Evolutionary conservation across 1,140 invertebrate genomes (phyloP), one percentile per base, ranked within the genome.

Genomic region (Drosophila rufa): DNA sequence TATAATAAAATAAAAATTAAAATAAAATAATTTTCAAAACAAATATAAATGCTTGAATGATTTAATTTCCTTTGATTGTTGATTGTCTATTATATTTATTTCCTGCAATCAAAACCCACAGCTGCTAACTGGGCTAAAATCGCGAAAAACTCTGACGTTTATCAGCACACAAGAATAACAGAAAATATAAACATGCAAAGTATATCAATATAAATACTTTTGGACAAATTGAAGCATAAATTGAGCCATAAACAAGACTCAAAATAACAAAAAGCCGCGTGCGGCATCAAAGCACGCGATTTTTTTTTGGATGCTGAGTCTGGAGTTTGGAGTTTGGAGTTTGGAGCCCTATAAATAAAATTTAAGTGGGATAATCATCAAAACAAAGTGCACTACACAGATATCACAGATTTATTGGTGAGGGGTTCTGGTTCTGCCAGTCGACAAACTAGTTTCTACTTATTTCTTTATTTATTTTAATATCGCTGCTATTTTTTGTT

Each of bases 351-450:
- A 62, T 58, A 30, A 64, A 74, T 81, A 38, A 64, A 78, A 80
- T 66, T 67, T 80, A 80, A 76, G 64, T 71, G 70, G 59, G 65
- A 80, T 71, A 65, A 79, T 83, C 67, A 74, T 71, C 77, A 68
- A 55, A 79, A 75, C 65, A 69, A 75, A 81, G 61, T 69, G 60
- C 73, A 78, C 68, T 65, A 69, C 57, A 77, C 70, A 47, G 47
- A 25, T 14, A 55, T 55, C 38, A 38, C 51, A 14, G 51, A 22
- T 55, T 36, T 51, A n/a, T 42, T 56, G 55, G 45, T 38, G 22
- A 40, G 45, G 25, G 51, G 66, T 47, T 69, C 47, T 48, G 40
- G 43, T 36, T 61, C 62, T 53, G 51, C 5, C 67, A 45, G 36
- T 17, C 27, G 12, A 36, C 30, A 57, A 69, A 73, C 53, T 25